Base-by-base conservation (phyloP, 2,797 vertebrate species). In the Leucoraja ocellata region DNA sequence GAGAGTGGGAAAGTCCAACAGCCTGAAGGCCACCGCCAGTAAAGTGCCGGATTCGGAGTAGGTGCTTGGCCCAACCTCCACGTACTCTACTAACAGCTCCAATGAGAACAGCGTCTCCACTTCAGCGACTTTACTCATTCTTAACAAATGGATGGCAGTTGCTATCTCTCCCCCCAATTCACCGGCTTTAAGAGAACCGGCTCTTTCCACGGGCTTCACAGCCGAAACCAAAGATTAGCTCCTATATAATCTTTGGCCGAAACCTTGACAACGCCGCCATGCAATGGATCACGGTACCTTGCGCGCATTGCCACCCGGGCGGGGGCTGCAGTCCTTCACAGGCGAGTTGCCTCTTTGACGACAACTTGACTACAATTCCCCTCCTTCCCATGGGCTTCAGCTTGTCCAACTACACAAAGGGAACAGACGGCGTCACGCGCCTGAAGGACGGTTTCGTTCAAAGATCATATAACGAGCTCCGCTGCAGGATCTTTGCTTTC, bases 1-100 rank as follows among this genome's bases (percentile, higher is more conserved):
- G 81, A 98, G 95, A 0, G 97, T 97, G 4, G 98, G 98, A n/a
- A 98, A 98, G 93, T 97, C 97, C 95, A 98, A 93, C 23, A 98
- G 94, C 74, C 97, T 96, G 18, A 98, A 94, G 2, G 96, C 97
- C 23, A 98, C 94, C 13, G 96, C 97, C 9, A 97, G 93, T 86
- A 93, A 32, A 94, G 79, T 18, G 74, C 21, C 83, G 92, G 0
- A 65, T 10, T 0, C 5, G 0, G 74, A 0, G 73, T 54, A 18
- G 32, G 6, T 88, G n/a, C 16, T 32, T 74, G 58, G 18, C 81
- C 93, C 94, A 63, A 98, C 39, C 8, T 93, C 94, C 93, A 98
- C 95, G 79, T 94, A 95, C 79, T 98, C 96, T 93, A 98, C 97
- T 14, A 98, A 32, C 93, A 98, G 54, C 95, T 98, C 97, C 93